Conservation (phyloP, 2,888 invertebrate species). For the Silvanus unidentatus region DNA sequence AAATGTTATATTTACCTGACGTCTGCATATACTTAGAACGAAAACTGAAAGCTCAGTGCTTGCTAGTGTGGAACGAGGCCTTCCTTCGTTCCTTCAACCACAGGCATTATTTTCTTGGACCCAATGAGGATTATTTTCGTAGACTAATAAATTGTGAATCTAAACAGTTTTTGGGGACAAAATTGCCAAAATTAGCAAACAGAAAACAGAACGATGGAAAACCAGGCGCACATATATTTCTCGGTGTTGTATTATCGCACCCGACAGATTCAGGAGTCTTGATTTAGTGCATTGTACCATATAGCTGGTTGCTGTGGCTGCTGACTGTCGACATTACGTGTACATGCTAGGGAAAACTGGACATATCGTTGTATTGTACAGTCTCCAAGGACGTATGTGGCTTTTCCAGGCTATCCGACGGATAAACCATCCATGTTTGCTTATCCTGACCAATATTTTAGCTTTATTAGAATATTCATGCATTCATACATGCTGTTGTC, state of each 20-base stretch:
- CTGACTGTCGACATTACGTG: neutral
- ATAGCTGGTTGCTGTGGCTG: constrained; percentile 5
- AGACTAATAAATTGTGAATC: no score
- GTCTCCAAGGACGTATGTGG: constrained; percentile 17
- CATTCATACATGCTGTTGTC: constrained; percentile 4
- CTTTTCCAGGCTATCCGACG: constrained; percentile 9
- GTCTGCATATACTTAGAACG: no score
- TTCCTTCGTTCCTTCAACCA: no score
- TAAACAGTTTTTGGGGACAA: no score
- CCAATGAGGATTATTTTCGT: no score
- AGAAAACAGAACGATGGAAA: no score
- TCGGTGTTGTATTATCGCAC: constrained; percentile 36
- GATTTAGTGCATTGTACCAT: constrained; percentile 28
- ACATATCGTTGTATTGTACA: constrained; percentile 17
- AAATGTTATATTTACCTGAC: no score
- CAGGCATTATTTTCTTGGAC: no score
- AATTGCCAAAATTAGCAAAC: no score
- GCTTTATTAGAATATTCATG: constrained; percentile 10
- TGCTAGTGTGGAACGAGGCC: no score
- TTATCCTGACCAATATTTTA: constrained; percentile 7
- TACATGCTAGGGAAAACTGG: constrained; percentile 6
- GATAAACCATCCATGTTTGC: constrained; percentile 7
- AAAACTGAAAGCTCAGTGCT: no score
- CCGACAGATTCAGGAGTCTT: constrained; percentile 33
- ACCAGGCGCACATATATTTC: constrained; percentile 28